Evolutionary conservation across 2,888 invertebrate species (phyloP).

Genomic region (Laspeyria flexula): DNA sequence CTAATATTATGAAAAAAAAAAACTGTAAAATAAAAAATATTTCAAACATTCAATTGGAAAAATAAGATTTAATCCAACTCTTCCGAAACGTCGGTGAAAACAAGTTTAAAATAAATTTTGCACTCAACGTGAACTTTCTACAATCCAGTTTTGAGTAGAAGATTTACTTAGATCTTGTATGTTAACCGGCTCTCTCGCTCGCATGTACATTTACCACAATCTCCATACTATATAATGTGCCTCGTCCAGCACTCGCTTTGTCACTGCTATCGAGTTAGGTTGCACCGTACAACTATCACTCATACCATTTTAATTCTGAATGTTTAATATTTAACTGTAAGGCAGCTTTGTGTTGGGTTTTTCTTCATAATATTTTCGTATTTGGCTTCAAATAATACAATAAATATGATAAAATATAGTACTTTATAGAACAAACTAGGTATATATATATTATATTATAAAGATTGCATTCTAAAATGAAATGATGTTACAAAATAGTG

Average conservation of each 20-base stretch:
- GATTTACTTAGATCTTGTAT: slow-evolving; percentile 52
- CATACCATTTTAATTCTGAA: slow-evolving; percentile 53
- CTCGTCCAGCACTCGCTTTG: slow-evolving; percentile 46
- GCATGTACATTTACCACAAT: slow-evolving; percentile 48
- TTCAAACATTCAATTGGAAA: neutral
- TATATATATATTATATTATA: too few relatives aligned
- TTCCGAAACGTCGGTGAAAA: neutral
- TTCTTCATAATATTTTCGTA: neutral
- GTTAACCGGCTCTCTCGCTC: slow-evolving; percentile 46
- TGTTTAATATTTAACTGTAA: slow-evolving; percentile 18
- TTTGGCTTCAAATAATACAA: too few relatives aligned
- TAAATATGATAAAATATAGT: too few relatives aligned
- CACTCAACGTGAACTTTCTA: slow-evolving; percentile 28
- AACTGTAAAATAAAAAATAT: too few relatives aligned
- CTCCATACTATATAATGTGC: slow-evolving; percentile 49
- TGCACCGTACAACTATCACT: slow-evolving; percentile 40
- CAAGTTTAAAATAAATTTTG: neutral
- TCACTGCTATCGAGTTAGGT: slow-evolving; percentile 52
- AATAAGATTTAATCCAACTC: neutral
- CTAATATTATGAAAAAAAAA: too few relatives aligned
- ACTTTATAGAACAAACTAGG: too few relatives aligned
- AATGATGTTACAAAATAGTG: too few relatives aligned
- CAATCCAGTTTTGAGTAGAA: slow-evolving; percentile 45
- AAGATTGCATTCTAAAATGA: too few relatives aligned
- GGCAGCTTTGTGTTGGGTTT: neutral